Evolutionary conservation across 2,888 invertebrate genomes (phyloP), one percentile per base, ranked within the genome.

Genomic region (Coecobrya sp.): DNA sequence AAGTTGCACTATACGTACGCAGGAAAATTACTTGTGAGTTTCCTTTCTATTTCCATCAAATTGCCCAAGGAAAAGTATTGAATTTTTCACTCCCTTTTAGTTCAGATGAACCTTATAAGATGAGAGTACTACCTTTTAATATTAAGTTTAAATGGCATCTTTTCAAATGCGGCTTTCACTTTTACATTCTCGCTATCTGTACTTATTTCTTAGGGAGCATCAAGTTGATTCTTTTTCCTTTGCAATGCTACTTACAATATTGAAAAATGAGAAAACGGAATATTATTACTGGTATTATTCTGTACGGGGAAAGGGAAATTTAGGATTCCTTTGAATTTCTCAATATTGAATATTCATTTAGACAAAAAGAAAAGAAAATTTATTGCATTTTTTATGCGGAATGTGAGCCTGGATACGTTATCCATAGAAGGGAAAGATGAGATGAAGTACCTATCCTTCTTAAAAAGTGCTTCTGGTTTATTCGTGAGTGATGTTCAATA

Each of bases 281-380:
- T 65, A 65, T 27, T 65, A 65, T 59, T 27, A 65, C n/a, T 13
- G 1, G 10, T 73, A n/a, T 73, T 73, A 36, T 36, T 19, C 36
- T 27, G 42, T 2, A 52, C 8, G 52, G 27, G 22, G 27, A 52
- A 45, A 16, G n/a, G 19, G 36, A 84, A 36, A 62, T 62, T 70
- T 73, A n/a, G 49, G 52, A 27, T 73, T 86, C 52, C 76, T 81
- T 65, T 87, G 73, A 76, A 87, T 87, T 86, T 73, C 42, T 79
- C 87, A 62, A 86, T n/a, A n/a, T 79, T 87, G 79, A 87, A 88
- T 88, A 88, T 88, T 88, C 88, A 88, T 88, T 88, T 52, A 13
- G 30, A 22, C 36, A 52, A 45, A 65, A n/a, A n/a, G n/a, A n/a
- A 85, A 45, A 42, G 85, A 86, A 86, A 70, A 86, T 86, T 86